These are phyloP conservation scores for Blastobasis lacticolella DNA, from an alignment of 2,888 invertebrate species.

Conservation along the genomic window DNA sequence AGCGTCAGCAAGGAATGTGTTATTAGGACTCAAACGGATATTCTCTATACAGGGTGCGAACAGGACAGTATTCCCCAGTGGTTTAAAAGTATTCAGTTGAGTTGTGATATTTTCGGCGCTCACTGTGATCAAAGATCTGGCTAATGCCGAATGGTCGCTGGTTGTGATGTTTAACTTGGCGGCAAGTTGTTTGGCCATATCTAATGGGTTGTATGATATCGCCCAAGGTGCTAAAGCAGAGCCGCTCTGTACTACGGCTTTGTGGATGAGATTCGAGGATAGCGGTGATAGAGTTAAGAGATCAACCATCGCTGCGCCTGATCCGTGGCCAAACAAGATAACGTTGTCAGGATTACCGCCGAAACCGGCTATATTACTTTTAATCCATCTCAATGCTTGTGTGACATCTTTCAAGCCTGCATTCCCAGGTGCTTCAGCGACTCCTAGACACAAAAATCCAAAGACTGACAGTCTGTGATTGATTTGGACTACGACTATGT, in stretches of 20 bases:
- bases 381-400: constrained; percentile 83
- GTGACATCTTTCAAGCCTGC: constrained; percentile 89
- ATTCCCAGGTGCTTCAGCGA: constrained; percentile 82
- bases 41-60: constrained; percentile 63
- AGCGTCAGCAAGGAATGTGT: constrained; percentile 39
- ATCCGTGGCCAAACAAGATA: constrained; percentile 86
- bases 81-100: constrained; percentile 34
- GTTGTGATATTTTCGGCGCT: constrained; percentile 28
- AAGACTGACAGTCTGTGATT: constrained; percentile 84
- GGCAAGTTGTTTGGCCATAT: constrained; percentile 39
- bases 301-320: constrained; percentile 78
- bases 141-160: constrained; percentile 33
- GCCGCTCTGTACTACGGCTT: constrained; percentile 55
- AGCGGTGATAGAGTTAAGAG: constrained; percentile 47
- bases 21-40: constrained; percentile 23
- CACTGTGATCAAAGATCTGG: constrained; percentile 30
- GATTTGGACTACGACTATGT: constrained; percentile 77
- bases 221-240: constrained; percentile 59
- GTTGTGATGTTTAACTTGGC: constrained; percentile 36
- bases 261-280: constrained; percentile 40
- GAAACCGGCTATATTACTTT: constrained; percentile 80
- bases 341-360: constrained; percentile 85
- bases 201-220: constrained; percentile 51
- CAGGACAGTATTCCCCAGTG: constrained; percentile 46
- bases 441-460: constrained; percentile 78